Evolutionary conservation across 2,113 vertebrate genomes (phyloP), one percentile per base, ranked within the genome.

Genomic region (Anolis carolinensis): DNA sequence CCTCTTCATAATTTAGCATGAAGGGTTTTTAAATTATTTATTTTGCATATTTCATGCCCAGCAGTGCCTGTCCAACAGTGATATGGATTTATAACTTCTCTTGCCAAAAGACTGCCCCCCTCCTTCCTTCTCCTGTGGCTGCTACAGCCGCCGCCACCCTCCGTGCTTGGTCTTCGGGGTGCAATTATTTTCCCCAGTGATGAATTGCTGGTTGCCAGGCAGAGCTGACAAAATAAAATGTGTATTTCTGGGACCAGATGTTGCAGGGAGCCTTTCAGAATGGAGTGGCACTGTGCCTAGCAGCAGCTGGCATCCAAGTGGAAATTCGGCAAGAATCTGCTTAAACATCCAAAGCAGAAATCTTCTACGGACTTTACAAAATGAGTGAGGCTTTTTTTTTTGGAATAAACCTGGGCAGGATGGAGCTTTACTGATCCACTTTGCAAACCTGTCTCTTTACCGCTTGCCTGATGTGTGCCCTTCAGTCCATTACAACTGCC

Each of bases 1-100:
- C 48, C 16, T 44, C 77, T 27, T 20, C 21, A 23, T n/a, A 59
- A 34, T 59, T 44, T 27, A 23, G 32, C 0, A 0, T 44, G 68
- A 59, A 11, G 7, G 23, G 9, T 32, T 59, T 14, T 59, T 14
- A 59, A 14, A 59, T 59, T 74, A 32, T 72, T 2, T 0, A 2
- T 55, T 72, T 68, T 39, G 62, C 65, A 23, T 80, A 62, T 55
- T 86, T 83, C 4, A 0, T 32, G 11, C 30, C 5, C 10, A 2
- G 52, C 32, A 30, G 21, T 48, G 39, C 74, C 14, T 16, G 3
- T 21, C 16, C 4, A 16, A 27, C 25, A 2, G 52, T 8, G 7
- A 9, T 8, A 9, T 30, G 62, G 7, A 65, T 68, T 68, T 59
- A 72, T 55, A 16, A 9, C 48, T 63, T 59, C 39, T 6, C 52